A percentile compares a stretch with the other conserved stretches of the same genome.
These are phyloP conservation scores for Metallyticus violacea DNA, from an alignment of 2,888 invertebrate species.

Conservation along the genomic window DNA sequence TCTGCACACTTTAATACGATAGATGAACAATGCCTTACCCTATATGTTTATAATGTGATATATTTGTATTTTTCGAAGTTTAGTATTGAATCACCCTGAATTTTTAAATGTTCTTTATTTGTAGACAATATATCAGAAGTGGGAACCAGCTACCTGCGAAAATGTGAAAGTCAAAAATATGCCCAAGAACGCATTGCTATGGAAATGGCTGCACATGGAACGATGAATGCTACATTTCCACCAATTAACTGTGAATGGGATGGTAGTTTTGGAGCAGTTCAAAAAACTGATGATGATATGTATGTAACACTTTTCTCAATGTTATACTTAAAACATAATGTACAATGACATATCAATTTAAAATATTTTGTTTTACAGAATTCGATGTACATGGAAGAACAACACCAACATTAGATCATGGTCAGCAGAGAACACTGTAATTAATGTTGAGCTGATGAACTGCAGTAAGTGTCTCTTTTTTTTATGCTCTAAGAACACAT, in stretches of 20 bases:
- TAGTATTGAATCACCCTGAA: too few species aligned
- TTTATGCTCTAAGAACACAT: too few species aligned
- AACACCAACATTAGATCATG: not conserved
- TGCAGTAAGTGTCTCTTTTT: not conserved
- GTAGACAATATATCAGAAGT: conserved; percentile 49
- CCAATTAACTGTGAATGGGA: conserved; percentile 61
- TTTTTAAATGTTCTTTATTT: too few species aligned
- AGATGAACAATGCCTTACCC: too few species aligned
- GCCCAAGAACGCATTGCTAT: conserved; percentile 53
- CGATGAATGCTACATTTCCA: conserved; percentile 53
- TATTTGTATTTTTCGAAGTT: too few species aligned
- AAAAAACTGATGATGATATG: not conserved
- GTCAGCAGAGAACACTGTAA: not conserved
- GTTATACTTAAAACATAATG: not conserved
- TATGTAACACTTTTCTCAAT: not conserved
- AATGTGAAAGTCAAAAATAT: conserved; percentile 63
- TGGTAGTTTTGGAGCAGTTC: conserved; percentile 56
- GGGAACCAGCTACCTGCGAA: conserved; percentile 60
- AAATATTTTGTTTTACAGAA: not conserved
- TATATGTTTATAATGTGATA: too few species aligned
- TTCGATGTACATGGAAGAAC: not conserved
- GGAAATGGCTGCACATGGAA: conserved; percentile 60
- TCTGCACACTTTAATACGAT: too few species aligned
- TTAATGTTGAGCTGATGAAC: not conserved
- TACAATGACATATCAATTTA: too few species aligned